Evolutionary conservation across 2,797 vertebrate species (phyloP), one percentile per base, ranked within the genome.

Genomic region (Peromyscus aztecus): DNA sequence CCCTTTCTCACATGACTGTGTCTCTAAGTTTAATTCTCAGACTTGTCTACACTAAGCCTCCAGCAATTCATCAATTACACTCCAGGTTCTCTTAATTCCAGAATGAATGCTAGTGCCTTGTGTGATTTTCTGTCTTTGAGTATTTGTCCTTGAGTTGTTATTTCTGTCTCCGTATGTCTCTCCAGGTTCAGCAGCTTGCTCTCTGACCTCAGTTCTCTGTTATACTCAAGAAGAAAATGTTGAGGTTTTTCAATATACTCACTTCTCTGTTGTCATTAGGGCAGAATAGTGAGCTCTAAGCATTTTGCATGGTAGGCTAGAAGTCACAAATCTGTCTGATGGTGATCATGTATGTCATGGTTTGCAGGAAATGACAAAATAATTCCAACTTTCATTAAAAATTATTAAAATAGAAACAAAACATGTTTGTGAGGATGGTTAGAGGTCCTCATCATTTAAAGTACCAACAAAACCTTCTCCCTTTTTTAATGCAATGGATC

Each of bases 371-470:
- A 63, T 37, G 27, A 59, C 16, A 95, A 94, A 19, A 80, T 65
- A 91, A 13, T 90, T 90, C 43, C 95, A 92, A 90, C 69, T 97
- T 78, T 4, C 23, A 89, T 80, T 95, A 24, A 55, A 31, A 34
- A 94, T 92, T 59, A 65, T 52, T 31, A 65, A 84, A 31, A 19
- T 13, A 46, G 29, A 65, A 31, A 46, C 4, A 97, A 97, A 94
- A 2, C 77, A 78, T 90, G 37, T 97, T 94, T 96, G 90, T 96
- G 93, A 96, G 75, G 61, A 65, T 80, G n/a, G 96, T 24, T 46
- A 89, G 85, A 95, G 85, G 67, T 93, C 59, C 69, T 83, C 4
- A 90, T 52, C 4, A n/a, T 69, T 96, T 63, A 69, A 81, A 97
- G 81, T 37, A 12, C 4, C 16, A 82, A 11, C 52, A 9, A 3